Percentiles rank a stretch among this genome's conserved stretches.
phyloP scores from a whole-genome alignment of 2,797 vertebrate genomes.

The Lagodon rhomboides region DNA sequence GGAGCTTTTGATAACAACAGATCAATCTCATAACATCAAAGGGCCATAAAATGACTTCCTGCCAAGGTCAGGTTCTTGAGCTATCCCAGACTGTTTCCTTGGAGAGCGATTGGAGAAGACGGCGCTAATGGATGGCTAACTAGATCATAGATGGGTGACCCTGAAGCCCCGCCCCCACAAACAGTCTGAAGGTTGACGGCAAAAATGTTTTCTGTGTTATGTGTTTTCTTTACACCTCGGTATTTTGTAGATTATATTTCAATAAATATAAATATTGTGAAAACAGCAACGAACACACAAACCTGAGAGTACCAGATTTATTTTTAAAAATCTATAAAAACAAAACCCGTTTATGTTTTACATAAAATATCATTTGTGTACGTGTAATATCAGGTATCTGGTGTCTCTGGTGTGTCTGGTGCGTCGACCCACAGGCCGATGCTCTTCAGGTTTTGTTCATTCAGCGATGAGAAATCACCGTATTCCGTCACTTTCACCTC shows the following conservation, averaged over 20 bases:
- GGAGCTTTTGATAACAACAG: slow-evolving; percentile 18
- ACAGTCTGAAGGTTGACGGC: background rate
- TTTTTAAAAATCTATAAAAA: background rate
- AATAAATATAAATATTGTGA: background rate
- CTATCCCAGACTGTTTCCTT: slow-evolving; percentile 39
- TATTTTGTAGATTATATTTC: background rate
- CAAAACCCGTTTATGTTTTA: background rate
- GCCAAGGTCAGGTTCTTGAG: slow-evolving; percentile 53
- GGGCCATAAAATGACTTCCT: slow-evolving; percentile 55
- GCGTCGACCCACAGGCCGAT: slow-evolving; percentile 64
- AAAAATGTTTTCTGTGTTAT: background rate
- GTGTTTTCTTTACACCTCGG: background rate
- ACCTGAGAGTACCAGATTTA: background rate
- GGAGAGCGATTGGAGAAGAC: slow-evolving; percentile 34
- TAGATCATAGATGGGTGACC: slow-evolving; percentile 51
- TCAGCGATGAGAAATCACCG: slow-evolving; percentile 67
- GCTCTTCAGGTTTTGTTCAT: slow-evolving; percentile 75
- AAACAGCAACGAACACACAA: background rate
- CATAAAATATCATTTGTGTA: background rate
- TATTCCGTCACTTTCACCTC: slow-evolving; percentile 73
- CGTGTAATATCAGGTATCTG: slow-evolving; percentile 38
- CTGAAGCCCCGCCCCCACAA: slow-evolving; percentile 8
- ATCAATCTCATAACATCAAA: slow-evolving; percentile 60
- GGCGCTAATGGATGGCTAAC: slow-evolving; percentile 64
- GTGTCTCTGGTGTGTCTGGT: slow-evolving; percentile 11